phyloP scores from a whole-genome alignment of 2,797 vertebrate genomes.

The Notolepis coatsorum region DNA sequence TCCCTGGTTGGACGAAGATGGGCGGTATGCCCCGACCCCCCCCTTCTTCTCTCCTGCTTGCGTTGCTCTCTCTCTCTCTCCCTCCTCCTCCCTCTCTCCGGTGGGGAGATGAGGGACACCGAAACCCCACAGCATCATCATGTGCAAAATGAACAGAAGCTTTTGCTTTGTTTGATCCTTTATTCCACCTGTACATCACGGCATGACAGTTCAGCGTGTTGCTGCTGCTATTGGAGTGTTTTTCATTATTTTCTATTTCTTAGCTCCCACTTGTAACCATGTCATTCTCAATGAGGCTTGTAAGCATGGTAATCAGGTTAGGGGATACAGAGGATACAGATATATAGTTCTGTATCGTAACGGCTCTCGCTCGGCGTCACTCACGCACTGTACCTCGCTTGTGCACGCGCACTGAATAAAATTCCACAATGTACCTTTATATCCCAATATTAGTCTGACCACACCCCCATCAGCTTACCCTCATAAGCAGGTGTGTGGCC shows the following conservation, averaged over 20 bases:
- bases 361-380: too few relatives aligned
- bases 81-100: neutral
- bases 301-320: slow-evolving; percentile 61
- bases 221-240: too few relatives aligned
- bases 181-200: slow-evolving; percentile 18
- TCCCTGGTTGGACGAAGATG: slow-evolving; percentile 36
- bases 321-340: slow-evolving; percentile 1
- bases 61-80: too few relatives aligned
- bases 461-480: too few relatives aligned
- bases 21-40: slow-evolving; percentile 2
- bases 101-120: neutral
- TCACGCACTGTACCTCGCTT: too few relatives aligned
- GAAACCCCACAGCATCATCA: neutral
- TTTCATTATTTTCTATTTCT: neutral
- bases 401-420: too few relatives aligned
- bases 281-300: slow-evolving; percentile 45
- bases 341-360: too few relatives aligned
- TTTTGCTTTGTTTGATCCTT: slow-evolving; percentile 10
- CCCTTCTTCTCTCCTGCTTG: too few relatives aligned
- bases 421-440: too few relatives aligned
- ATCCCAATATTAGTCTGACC: too few relatives aligned
- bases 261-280: slow-evolving; percentile 40
- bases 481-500: too few relatives aligned
- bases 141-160: slow-evolving; percentile 7
- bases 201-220: neutral